These are phyloP conservation scores for Coracopsis vasa DNA, from an alignment of 2,113 vertebrate genomes.

Conservation along the genomic window DNA sequence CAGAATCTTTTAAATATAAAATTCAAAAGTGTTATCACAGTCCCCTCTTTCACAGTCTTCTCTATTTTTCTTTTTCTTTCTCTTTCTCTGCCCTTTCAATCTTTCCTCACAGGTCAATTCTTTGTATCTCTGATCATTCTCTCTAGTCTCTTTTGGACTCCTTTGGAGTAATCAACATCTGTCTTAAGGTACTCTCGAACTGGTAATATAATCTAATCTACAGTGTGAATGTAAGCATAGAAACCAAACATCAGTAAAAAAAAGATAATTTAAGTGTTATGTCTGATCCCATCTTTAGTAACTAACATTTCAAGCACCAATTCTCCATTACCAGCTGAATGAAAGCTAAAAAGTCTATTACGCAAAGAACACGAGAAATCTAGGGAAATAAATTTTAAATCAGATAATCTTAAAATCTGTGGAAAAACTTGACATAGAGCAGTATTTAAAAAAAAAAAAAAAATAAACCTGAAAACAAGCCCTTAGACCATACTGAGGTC, in stretches of 20 bases:
- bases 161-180: background rate
- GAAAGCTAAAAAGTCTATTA: background rate
- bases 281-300: background rate
- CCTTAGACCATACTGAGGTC: background rate
- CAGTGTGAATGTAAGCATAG: background rate
- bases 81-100: background rate
- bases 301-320: background rate
- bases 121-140: background rate
- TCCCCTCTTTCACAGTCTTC: background rate
- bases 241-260: background rate
- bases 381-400: background rate
- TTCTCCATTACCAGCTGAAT: background rate
- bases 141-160: background rate
- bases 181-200: background rate
- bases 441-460: background rate
- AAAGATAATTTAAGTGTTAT: background rate
- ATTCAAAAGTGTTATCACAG: background rate
- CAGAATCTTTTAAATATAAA: background rate
- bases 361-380: background rate
- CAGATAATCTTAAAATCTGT: background rate
- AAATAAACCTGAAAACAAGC: rapidly evolving
- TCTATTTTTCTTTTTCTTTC: background rate
- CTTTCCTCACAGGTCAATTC: background rate
- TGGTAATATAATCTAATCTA: background rate
- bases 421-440: background rate